Evolutionary conservation across 2,888 invertebrate genomes (phyloP).

Genomic region (Desoria tigrina): DNA sequence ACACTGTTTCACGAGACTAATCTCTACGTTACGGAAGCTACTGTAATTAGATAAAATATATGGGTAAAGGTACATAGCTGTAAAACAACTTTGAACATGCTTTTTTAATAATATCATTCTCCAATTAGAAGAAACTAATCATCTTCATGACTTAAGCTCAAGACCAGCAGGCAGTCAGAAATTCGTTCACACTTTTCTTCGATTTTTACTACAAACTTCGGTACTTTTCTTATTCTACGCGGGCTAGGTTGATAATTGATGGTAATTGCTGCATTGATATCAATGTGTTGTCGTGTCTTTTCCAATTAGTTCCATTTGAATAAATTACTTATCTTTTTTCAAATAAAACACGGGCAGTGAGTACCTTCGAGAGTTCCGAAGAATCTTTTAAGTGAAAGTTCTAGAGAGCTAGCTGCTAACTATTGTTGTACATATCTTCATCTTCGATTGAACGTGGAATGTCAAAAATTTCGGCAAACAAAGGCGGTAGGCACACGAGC

Average conservation of each 20-base stretch:
- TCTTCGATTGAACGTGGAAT: conserved; percentile 83
- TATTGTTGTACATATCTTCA: conserved; percentile 53
- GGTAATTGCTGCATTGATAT: too few species aligned
- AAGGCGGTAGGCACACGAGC: conserved; percentile 76
- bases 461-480: conserved; percentile 96
- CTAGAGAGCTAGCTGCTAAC: conserved; percentile 35
- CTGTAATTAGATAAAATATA: too few species aligned
- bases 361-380: background rate
- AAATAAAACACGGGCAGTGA: background rate
- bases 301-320: conserved; percentile 1
- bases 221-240: too few species aligned
- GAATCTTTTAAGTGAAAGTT: background rate
- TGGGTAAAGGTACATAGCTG: too few species aligned
- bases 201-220: too few species aligned
- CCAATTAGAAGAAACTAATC: background rate
- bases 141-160: conserved; percentile 16
- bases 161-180: conserved; percentile 2
- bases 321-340: background rate
- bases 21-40: too few species aligned
- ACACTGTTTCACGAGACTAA: too few species aligned
- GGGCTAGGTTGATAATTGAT: too few species aligned
- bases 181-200: too few species aligned
- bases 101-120: too few species aligned
- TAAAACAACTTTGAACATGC: too few species aligned
- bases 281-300: conserved; percentile 9